A percentile compares a stretch with the other conserved stretches of the same genome.
These are phyloP conservation scores for Tychaedon coryphoeus DNA, from an alignment of 2,113 vertebrate genomes.

Conservation along the genomic window DNA sequence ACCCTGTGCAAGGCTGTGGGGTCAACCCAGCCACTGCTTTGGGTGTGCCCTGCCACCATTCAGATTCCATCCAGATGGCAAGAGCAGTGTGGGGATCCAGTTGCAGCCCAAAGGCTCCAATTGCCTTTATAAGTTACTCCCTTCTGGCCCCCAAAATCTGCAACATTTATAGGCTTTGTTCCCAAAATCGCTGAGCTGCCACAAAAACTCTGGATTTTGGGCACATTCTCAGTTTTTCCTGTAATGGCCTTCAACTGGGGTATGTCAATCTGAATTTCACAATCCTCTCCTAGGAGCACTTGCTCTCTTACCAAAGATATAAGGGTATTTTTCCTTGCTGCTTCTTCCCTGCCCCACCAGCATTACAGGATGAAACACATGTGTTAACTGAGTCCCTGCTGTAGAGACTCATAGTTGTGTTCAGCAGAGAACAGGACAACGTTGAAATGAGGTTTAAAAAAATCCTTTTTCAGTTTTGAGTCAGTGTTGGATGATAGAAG, in stretches of 20 bases:
- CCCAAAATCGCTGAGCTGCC: not conserved
- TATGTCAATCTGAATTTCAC: not conserved
- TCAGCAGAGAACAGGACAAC: not conserved
- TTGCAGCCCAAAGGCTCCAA: not conserved
- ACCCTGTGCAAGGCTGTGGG: not conserved
- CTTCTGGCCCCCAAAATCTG: not conserved
- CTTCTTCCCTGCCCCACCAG: fast-evolving
- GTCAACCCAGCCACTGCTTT: not conserved
- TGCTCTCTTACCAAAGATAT: not conserved
- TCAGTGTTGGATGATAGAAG: not conserved
- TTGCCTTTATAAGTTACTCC: not conserved
- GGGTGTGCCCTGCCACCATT: not conserved
- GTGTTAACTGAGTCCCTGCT: not conserved
- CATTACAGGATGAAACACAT: not conserved
- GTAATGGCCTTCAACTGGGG: not conserved
- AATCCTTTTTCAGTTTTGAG: not conserved
- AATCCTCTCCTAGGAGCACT: not conserved
- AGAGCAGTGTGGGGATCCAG: not conserved
- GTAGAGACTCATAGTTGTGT: not conserved
- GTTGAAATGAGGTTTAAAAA: not conserved
- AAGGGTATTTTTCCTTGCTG: not conserved
- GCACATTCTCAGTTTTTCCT: not conserved
- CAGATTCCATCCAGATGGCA: not conserved
- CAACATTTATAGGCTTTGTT: not conserved
- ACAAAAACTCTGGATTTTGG: not conserved